These are phyloP conservation scores for Patagioenas fasciata DNA, from an alignment of 2,113 vertebrate species.

Conservation along the genomic window DNA sequence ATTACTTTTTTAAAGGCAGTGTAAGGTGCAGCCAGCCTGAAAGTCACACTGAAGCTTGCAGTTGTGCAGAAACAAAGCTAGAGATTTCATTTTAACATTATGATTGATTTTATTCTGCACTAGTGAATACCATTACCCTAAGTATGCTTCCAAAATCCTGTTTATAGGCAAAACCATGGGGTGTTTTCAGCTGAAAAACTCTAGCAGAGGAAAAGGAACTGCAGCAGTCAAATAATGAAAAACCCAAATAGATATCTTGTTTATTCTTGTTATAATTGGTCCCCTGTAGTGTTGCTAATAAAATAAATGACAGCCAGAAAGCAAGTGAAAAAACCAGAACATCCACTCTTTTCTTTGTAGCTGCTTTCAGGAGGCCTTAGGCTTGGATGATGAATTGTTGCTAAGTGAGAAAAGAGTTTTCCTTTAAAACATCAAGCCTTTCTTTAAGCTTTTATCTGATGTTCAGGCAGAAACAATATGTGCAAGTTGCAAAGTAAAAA, in stretches of 20 bases:
- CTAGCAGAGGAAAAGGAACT: neutral
- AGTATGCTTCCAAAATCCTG: neutral
- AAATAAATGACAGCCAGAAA: conserved; percentile 46
- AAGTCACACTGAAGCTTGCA: neutral
- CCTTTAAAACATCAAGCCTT: neutral
- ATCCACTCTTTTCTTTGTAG: conserved; percentile 5
- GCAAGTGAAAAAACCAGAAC: neutral
- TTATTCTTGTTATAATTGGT: conserved; percentile 51
- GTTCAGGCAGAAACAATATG: neutral
- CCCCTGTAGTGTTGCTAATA: conserved; percentile 40
- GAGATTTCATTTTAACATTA: conserved; percentile 7
- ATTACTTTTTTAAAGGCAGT: neutral
- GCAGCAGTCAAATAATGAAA: conserved; percentile 29
- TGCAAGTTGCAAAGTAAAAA: neutral
- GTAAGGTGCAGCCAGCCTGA: neutral
- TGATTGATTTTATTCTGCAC: conserved; percentile 26
- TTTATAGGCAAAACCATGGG: conserved; percentile 14
- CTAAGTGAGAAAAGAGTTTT: conserved; percentile 24
- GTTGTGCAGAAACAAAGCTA: neutral
- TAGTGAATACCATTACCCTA: neutral
- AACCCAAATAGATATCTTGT: conserved; percentile 25
- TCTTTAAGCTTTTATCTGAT: conserved; percentile 22
- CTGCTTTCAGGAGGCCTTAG: neutral
- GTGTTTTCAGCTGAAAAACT: conserved; percentile 19
- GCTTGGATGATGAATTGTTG: neutral